These are phyloP conservation scores for Leptestheria dahalacensis DNA, from an alignment of 1,140 invertebrate genomes.

Conservation along the genomic window DNA sequence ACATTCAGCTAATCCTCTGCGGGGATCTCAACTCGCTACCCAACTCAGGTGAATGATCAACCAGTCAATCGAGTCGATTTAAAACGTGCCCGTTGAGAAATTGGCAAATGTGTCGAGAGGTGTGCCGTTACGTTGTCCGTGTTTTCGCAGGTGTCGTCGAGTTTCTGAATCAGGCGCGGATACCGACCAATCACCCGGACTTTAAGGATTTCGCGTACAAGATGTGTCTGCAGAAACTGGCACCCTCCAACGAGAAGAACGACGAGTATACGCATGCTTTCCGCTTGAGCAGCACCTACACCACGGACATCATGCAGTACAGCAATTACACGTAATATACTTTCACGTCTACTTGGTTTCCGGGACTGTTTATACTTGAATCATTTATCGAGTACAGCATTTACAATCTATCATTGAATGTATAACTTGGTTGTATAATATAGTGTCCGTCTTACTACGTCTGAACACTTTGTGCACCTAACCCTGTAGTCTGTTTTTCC, in stretches of 20 bases:
- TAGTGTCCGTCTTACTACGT: no score
- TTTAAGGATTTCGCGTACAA: conserved; percentile 95
- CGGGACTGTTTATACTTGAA: neutral
- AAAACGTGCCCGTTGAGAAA: no score
- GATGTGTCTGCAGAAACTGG: conserved; percentile 71
- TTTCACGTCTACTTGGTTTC: neutral
- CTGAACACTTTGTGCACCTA: no score
- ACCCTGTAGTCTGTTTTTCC: no score
- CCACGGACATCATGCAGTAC: conserved; percentile 87
- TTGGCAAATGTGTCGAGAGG: no score
- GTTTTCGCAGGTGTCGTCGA: conserved; percentile 86
- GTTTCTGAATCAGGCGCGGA: conserved; percentile 75
- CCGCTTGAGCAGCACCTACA: conserved; percentile 83
- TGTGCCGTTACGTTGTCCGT: conserved; percentile 8
- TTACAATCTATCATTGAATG: no score
- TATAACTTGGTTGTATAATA: no score
- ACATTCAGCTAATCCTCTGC: conserved; percentile 85
- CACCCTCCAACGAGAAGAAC: conserved; percentile 55
- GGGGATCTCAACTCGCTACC: conserved; percentile 98
- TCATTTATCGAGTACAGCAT: no score
- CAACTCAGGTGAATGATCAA: conserved; percentile 74
- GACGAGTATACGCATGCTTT: conserved; percentile 92
- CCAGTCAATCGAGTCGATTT: no score
- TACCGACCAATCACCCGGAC: conserved; percentile 80
- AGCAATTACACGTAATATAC: conserved; percentile 87